These are phyloP conservation scores for Paedocypris sp. DNA, from an alignment of 2,113 vertebrate species.

Conservation along the genomic window DNA sequence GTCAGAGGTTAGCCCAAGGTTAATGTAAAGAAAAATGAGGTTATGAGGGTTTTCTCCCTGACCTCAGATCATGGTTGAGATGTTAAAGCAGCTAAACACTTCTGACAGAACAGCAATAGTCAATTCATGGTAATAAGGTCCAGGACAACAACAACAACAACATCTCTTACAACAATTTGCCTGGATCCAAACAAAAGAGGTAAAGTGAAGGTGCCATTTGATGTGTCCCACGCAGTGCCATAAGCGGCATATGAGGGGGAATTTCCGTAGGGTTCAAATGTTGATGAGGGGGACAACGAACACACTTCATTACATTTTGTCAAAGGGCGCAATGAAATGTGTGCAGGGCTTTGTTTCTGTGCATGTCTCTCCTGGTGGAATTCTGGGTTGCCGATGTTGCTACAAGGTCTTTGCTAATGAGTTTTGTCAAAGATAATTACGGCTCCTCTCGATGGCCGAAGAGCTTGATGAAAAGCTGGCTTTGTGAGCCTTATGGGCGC, in stretches of 20 bases:
- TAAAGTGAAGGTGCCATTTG: constrained; percentile 56
- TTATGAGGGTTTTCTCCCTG: constrained; percentile 39
- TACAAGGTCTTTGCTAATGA: constrained; percentile 75
- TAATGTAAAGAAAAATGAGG: constrained; percentile 44
- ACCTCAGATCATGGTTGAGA: constrained; percentile 23
- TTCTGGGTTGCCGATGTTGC: constrained; percentile 64
- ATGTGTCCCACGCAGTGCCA: constrained; percentile 66
- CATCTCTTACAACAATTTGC: constrained; percentile 52
- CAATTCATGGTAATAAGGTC: constrained; percentile 49
- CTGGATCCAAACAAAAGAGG: constrained; percentile 50
- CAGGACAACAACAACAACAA: constrained; percentile 48
- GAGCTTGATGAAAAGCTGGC: constrained; percentile 68
- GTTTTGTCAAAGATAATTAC: constrained; percentile 81
- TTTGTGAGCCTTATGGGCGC: constrained; percentile 62
- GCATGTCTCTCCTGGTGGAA: constrained; percentile 65
- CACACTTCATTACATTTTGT: constrained; percentile 80
- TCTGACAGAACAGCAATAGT: constrained; percentile 47
- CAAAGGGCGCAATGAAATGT: constrained; percentile 71
- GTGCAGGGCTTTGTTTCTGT: constrained; percentile 65
- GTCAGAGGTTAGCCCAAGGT: constrained; percentile 44
- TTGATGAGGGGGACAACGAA: constrained; percentile 60
- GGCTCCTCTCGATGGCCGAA: constrained; percentile 50
- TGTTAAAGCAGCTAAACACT: constrained; percentile 44
- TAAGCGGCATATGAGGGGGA: constrained; percentile 60
- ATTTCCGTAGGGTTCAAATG: constrained; percentile 62